phyloP scores from a whole-genome alignment of 2,888 invertebrate genomes.

The Luperina nickerlii region DNA sequence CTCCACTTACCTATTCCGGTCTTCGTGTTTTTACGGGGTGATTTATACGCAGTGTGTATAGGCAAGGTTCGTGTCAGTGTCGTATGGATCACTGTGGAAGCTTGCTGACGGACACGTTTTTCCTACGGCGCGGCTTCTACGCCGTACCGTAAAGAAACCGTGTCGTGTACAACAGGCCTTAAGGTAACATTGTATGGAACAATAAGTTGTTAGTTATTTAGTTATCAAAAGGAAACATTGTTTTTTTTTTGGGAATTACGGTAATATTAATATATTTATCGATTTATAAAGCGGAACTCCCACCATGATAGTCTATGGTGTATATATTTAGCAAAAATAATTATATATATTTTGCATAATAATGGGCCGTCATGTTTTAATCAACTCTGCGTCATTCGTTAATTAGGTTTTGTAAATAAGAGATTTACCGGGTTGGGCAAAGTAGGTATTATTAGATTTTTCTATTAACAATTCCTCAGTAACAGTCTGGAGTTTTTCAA shows the following conservation, averaged over 20 bases:
- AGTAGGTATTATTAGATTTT: no score
- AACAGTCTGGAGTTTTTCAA: no score
- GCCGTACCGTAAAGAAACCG: neutral
- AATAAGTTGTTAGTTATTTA: constrained; percentile 5
- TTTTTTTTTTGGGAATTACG: constrained; percentile 43
- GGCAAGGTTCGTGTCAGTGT: no score
- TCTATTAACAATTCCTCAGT: no score
- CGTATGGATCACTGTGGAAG: neutral
- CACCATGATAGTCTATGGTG: neutral
- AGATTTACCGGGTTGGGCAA: no score
- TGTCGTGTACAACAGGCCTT: neutral
- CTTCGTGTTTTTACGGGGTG: no score
- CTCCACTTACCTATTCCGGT: no score
- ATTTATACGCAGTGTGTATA: no score
- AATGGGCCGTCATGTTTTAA: constrained; percentile 4
- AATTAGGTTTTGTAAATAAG: no score
- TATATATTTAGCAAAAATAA: neutral
- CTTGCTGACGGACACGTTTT: neutral
- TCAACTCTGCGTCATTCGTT: neutral
- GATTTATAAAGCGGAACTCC: constrained; percentile 31
- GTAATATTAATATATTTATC: constrained; percentile 31
- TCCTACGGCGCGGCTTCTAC: neutral
- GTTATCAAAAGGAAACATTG: constrained; percentile 40
- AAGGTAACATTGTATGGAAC: constrained; percentile 1
- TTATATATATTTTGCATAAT: neutral